These are phyloP conservation scores for Macrotus californicus DNA, from an alignment of 2,113 vertebrate genomes.

Conservation along the genomic window DNA sequence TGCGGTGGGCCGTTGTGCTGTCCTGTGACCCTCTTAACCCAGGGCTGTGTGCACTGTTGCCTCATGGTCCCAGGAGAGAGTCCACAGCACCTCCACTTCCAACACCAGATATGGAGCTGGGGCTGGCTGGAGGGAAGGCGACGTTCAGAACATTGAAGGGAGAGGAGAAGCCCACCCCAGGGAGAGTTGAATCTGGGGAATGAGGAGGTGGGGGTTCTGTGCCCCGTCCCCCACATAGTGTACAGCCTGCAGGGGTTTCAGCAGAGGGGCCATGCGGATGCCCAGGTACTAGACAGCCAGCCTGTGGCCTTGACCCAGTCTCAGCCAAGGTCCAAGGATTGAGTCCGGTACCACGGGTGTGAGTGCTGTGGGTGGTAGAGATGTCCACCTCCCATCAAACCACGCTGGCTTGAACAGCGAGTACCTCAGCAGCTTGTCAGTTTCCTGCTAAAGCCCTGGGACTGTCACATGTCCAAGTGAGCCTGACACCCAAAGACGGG, in stretches of 20 bases:
- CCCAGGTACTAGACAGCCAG: not conserved
- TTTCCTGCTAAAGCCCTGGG: not conserved
- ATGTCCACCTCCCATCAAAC: too few relatives aligned
- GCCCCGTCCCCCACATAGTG: not conserved
- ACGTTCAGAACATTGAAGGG: too few relatives aligned
- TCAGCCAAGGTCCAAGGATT: not conserved
- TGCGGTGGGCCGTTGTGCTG: not conserved
- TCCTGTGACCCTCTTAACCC: not conserved
- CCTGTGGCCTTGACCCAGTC: not conserved
- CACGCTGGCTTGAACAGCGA: not conserved
- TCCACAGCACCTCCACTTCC: not conserved
- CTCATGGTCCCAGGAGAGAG: not conserved
- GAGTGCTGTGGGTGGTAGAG: not conserved
- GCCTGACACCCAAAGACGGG: not conserved
- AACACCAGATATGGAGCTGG: not conserved
- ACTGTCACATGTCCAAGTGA: not conserved
- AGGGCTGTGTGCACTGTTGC: not conserved
- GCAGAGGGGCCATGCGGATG: rapidly evolving
- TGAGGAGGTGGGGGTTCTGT: not conserved
- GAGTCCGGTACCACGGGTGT: not conserved
- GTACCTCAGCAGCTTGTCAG: not conserved
- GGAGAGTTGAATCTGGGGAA: not conserved
- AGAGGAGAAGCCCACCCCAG: not conserved
- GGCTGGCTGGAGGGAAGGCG: not conserved
- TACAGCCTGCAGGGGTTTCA: not conserved